Base-by-base conservation (phyloP, 1,140 invertebrate species). In the Drosophila bipectinata region DNA sequence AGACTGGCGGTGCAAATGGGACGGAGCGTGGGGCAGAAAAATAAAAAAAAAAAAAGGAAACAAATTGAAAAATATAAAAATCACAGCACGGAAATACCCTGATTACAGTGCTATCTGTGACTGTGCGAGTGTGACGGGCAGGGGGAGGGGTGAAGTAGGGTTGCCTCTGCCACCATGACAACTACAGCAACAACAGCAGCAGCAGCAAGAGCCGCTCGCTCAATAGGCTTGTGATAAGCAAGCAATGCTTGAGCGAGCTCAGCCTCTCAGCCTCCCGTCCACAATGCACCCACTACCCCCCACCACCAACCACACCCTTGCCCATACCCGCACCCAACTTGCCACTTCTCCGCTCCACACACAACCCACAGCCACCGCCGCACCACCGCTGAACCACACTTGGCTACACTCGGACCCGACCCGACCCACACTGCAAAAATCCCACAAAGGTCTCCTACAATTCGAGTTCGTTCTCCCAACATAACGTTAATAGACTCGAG, bases 41-140 rank as follows among this genome's bases (percentile, higher is more conserved):
- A 51, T 28, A 59, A 47, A 49, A 41, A 71, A 63, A 49, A 56
- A n/a, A 56, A 60, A 72, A 59, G 55, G 64, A 75, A 76, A 68
- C 75, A 87, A 87, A 88, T 88, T 88, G 83, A 79, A 87, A 87
- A 79, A 88, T 82, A 87, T 88, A 87, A 87, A 87, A 87, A 87
- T 87, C 83, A 87, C 83, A 79, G 79, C 83, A 88, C 83, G 83
- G 83, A 87, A 87, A 88, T 87, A 87, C 83, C 79, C 83, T 87
- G 83, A 87, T 87, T 87, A 87, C 79, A 79, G 6, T 44, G 14
- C 83, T 87, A 87, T 87, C 82, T 87, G 83, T 79, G 48, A 82
- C 54, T 75, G 55, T 66, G 59, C 64, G 59, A 61, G 67, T 56
- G 67, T 55, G 59, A 26, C 30, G 47, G 45, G 28, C 7, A 14